Percentiles rank a stretch among this genome's conserved stretches.
These are phyloP conservation scores for Fragum fragum DNA, from an alignment of 2,888 invertebrate species.

Conservation along the genomic window DNA sequence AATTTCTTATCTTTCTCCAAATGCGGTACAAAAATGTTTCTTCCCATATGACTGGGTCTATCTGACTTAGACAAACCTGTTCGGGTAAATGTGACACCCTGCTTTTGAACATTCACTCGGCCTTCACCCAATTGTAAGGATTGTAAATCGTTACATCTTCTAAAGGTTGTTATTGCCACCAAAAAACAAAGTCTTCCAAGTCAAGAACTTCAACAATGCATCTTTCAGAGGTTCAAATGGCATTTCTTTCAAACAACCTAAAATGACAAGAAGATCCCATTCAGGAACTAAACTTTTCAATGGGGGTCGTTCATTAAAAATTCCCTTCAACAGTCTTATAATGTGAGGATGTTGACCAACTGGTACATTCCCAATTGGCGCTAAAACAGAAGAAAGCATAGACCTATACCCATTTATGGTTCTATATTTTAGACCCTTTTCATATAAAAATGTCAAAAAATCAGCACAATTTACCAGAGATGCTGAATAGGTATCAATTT, in stretches of 20 bases:
- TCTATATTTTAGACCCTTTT: too few species aligned
- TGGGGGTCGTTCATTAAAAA: too few species aligned
- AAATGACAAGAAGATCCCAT: too few species aligned
- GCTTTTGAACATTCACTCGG: constrained; percentile 22
- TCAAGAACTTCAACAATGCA: constrained; percentile 22
- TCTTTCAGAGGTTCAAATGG: constrained; percentile 30
- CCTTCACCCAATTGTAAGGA: constrained; percentile 36
- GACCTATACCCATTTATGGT: too few species aligned
- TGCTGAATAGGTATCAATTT: constrained; percentile 48
- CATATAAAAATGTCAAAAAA: too few species aligned
- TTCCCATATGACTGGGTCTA: constrained; percentile 24
- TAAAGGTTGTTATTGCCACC: constrained; percentile 42
- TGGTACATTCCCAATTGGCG: too few species aligned
- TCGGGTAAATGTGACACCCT: constrained; percentile 34
- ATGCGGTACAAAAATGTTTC: constrained; percentile 36
- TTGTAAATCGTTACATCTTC: constrained; percentile 44
- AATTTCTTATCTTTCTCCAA: constrained; percentile 30
- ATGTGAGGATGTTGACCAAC: too few species aligned
- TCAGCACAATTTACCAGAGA: too few species aligned
- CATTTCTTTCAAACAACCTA: background rate
- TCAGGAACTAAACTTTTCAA: too few species aligned
- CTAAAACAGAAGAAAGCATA: too few species aligned
- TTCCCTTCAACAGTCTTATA: too few species aligned
- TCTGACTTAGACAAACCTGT: constrained; percentile 30
- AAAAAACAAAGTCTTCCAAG: constrained; percentile 40